These are phyloP conservation scores for Acronicta alni DNA, from an alignment of 2,888 invertebrate genomes.

Conservation along the genomic window DNA sequence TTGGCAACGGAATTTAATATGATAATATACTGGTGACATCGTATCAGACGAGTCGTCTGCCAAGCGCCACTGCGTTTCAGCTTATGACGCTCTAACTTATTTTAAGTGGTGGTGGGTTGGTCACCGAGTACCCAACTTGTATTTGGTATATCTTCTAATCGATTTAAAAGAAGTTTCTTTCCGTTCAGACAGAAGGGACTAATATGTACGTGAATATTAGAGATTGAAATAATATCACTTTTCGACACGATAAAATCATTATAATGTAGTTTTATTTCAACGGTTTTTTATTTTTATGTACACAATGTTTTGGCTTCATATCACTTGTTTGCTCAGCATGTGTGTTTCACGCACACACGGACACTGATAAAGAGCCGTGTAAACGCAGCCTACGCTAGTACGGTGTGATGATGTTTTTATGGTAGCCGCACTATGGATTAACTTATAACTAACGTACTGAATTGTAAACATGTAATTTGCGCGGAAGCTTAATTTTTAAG, in stretches of 20 bases:
- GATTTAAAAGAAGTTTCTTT: background rate
- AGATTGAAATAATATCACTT: too few relatives aligned
- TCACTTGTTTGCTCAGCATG: conserved; percentile 35
- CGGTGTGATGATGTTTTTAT: conserved; percentile 45
- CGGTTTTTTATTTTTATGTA: background rate
- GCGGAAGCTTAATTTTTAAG: conserved; percentile 22
- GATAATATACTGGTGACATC: conserved; percentile 8
- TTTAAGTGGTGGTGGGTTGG: too few relatives aligned
- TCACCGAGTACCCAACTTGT: background rate
- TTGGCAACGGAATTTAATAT: conserved; percentile 25
- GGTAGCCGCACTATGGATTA: conserved; percentile 39
- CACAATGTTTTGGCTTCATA: conserved; percentile 42
- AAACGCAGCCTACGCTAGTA: conserved; percentile 53
- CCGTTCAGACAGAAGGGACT: background rate
- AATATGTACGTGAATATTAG: too few relatives aligned
- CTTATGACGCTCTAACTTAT: conserved; percentile 4
- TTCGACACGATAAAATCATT: too few relatives aligned
- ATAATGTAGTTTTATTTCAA: too few relatives aligned
- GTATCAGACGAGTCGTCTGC: conserved; percentile 21
- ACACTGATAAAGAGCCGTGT: conserved; percentile 55
- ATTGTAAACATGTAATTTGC: conserved; percentile 39
- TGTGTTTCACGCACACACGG: conserved; percentile 25
- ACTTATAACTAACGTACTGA: conserved; percentile 37
- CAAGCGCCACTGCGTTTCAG: conserved; percentile 37
- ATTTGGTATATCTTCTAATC: background rate